Evolutionary conservation across 2,888 invertebrate species (phyloP).

Genomic region (Sphaeridia pumilis): DNA sequence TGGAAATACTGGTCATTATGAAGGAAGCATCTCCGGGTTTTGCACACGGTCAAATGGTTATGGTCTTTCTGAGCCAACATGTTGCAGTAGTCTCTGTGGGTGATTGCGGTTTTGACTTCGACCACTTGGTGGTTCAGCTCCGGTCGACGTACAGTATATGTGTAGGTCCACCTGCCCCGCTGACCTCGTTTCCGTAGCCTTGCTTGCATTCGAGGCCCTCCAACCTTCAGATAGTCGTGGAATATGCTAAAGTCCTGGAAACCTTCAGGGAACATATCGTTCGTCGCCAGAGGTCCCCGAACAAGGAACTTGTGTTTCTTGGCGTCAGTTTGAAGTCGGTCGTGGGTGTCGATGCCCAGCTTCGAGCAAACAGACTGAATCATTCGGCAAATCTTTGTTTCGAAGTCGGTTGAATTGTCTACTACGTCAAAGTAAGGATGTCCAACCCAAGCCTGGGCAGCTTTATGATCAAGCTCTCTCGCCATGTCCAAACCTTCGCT

Average conservation of each 20-base stretch:
- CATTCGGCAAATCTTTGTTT: constrained; percentile 88
- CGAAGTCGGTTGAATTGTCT: constrained; percentile 94
- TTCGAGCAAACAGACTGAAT: constrained; percentile 81
- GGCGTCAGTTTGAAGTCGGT: constrained; percentile 79
- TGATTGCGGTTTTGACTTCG: constrained; percentile 85
- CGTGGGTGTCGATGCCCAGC: constrained; percentile 87
- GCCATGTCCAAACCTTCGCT: constrained; percentile 85
- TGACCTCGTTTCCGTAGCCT: constrained; percentile 86
- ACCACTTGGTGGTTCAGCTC: constrained; percentile 80
- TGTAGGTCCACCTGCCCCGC: constrained; percentile 69
- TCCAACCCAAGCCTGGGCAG: constrained; percentile 95
- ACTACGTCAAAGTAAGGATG: constrained; percentile 99
- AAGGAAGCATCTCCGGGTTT: constrained; percentile 87
- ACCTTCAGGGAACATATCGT: constrained; percentile 39
- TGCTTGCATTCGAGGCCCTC: constrained; percentile 77
- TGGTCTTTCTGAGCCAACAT: constrained; percentile 84
- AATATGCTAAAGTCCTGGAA: constrained; percentile 97
- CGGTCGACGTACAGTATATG: constrained; percentile 83
- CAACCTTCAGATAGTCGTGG: constrained; percentile 90
- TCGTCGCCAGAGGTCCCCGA: constrained; percentile 50
- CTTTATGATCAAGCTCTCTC: constrained; percentile 75
- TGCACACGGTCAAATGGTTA: constrained; percentile 83
- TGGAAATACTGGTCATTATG: constrained; percentile 97
- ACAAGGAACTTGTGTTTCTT: constrained; percentile 94
- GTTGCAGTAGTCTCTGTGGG: constrained; percentile 81